Conservation (phyloP, 1,140 invertebrate genomes). For the Dendroctonus valens region DNA sequence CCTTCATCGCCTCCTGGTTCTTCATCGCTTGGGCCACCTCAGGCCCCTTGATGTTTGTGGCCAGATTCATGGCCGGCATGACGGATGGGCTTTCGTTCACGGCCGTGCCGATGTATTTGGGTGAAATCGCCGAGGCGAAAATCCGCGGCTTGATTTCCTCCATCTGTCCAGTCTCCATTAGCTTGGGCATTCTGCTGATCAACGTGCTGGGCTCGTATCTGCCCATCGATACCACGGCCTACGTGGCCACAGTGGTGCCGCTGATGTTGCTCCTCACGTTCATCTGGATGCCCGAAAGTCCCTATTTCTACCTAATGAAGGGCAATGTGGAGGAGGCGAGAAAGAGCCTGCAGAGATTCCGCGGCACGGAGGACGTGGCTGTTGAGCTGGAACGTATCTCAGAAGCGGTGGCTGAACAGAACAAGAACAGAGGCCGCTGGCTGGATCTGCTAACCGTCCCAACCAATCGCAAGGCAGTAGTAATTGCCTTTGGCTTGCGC, state of each 20-base stretch:
- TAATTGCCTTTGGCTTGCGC: slow-evolving; percentile 62
- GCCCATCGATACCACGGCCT: slow-evolving; percentile 56
- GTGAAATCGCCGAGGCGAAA: slow-evolving; percentile 64
- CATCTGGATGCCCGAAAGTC: slow-evolving; percentile 49
- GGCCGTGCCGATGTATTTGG: slow-evolving; percentile 63
- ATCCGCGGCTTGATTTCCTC: slow-evolving; percentile 58
- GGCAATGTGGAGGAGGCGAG: slow-evolving; percentile 60
- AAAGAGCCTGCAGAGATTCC: slow-evolving; percentile 51
- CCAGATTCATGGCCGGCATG: slow-evolving; percentile 59
- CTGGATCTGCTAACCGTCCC: slow-evolving; percentile 57
- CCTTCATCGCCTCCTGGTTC: slow-evolving; percentile 65
- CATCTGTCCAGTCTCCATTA: slow-evolving; percentile 48
- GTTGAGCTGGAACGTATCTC: slow-evolving; percentile 60
- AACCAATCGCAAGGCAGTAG: slow-evolving; percentile 63
- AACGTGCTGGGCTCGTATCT: slow-evolving; percentile 64
- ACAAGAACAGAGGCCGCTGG: slow-evolving; percentile 55
- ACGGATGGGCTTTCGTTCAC: slow-evolving; percentile 65
- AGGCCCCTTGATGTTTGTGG: slow-evolving; percentile 45
- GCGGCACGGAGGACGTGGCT: slow-evolving; percentile 35
- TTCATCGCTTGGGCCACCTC: slow-evolving; percentile 57
- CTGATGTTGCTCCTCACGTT: slow-evolving; percentile 62
- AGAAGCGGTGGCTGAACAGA: slow-evolving; percentile 57
- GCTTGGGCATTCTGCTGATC: slow-evolving; percentile 64
- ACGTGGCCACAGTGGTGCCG: slow-evolving; percentile 58
- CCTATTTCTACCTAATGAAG: slow-evolving; percentile 62